Conservation (phyloP, 2,113 vertebrate species). For the Semnornis frantzii region DNA sequence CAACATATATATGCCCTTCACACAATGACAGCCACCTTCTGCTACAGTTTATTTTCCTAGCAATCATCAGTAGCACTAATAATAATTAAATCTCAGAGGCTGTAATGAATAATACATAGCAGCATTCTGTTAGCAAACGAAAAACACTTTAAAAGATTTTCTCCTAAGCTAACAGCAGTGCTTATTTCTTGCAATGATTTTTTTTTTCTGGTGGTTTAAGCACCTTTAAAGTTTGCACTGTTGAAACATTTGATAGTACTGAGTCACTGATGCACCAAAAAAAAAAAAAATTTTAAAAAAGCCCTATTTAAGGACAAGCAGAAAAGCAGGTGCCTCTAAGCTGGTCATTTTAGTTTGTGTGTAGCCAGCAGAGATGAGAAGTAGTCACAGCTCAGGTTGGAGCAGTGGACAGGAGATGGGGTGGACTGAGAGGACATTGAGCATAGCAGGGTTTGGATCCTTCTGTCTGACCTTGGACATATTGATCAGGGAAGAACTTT, state of each 20-base stretch:
- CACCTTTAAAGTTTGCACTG: constrained; percentile 44
- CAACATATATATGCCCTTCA: constrained; percentile 63
- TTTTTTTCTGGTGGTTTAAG: constrained; percentile 11
- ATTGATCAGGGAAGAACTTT: background rate
- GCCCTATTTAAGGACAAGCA: background rate
- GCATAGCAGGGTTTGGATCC: background rate
- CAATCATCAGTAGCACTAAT: constrained; percentile 68
- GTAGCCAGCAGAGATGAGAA: background rate
- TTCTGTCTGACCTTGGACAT: background rate
- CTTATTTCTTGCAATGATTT: background rate
- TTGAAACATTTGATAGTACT: background rate
- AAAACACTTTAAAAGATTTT: constrained; percentile 57
- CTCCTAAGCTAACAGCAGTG: constrained; percentile 51
- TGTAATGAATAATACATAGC: constrained; percentile 71
- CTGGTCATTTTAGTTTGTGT: background rate
- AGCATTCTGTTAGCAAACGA: constrained; percentile 58
- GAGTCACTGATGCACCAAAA: background rate
- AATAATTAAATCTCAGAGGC: constrained; percentile 69
- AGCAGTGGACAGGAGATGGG: background rate
- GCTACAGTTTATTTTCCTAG: constrained; percentile 56
- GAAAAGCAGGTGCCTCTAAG: background rate
- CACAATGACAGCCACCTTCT: constrained; percentile 63
- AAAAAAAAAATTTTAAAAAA: no score
- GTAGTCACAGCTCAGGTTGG: background rate
- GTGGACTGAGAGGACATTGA: background rate